Conservation (phyloP, 2,113 vertebrate species). For the Narcine bancroftii region DNA sequence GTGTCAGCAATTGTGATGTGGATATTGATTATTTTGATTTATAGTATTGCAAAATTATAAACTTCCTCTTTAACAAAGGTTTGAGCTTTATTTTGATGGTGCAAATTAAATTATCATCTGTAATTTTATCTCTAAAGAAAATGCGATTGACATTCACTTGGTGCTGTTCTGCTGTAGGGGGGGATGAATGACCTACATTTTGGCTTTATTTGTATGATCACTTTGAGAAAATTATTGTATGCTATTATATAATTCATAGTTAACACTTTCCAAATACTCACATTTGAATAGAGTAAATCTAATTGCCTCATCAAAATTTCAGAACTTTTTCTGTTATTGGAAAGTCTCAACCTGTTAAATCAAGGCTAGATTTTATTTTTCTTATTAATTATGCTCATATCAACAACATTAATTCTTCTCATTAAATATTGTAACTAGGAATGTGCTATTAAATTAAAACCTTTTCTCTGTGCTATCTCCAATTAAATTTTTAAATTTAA, state of each 20-base stretch:
- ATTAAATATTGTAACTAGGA: background rate
- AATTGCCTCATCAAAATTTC: background rate
- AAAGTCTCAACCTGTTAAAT: background rate
- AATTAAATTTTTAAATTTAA: background rate
- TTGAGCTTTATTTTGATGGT: background rate
- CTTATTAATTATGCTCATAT: too few relatives aligned
- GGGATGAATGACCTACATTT: background rate
- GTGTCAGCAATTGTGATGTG: background rate
- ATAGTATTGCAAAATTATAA: background rate
- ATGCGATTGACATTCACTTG: background rate
- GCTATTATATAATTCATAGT: too few relatives aligned
- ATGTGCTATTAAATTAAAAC: background rate
- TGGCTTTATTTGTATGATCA: background rate
- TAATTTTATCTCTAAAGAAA: background rate
- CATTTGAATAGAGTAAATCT: background rate
- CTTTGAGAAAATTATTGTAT: background rate
- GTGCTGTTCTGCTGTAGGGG: background rate
- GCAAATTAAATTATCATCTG: background rate
- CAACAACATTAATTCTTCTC: background rate
- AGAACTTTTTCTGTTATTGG: background rate
- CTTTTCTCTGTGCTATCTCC: background rate
- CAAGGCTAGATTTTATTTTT: background rate
- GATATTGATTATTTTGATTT: background rate
- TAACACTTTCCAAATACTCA: background rate
- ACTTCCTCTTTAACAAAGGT: background rate